These are phyloP conservation scores for Athripsodes cinereus DNA, from an alignment of 2,888 invertebrate genomes.

Conservation along the genomic window DNA sequence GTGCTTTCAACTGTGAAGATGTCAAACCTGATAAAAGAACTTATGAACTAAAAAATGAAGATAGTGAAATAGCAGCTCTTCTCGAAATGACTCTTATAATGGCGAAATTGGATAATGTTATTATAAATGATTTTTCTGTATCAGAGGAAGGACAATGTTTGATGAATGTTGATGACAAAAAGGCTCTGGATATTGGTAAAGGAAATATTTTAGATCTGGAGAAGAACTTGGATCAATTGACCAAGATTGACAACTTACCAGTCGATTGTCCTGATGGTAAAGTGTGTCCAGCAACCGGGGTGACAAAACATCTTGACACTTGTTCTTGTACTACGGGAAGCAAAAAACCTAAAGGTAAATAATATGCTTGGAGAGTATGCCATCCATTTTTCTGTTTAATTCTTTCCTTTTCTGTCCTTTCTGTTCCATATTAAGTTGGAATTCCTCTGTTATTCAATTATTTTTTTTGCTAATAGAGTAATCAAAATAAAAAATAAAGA, in stretches of 20 bases:
- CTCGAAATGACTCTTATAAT: conserved; percentile 10
- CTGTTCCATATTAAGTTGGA: neutral
- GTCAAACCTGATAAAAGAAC: conserved; percentile 3
- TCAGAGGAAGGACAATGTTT: conserved; percentile 9
- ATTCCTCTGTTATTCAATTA: no score
- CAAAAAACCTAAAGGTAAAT: neutral
- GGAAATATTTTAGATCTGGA: neutral
- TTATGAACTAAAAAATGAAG: conserved; percentile 3
- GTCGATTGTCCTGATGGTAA: conserved; percentile 3
- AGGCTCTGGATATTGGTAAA: conserved; percentile 3
- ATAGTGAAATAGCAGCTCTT: conserved; percentile 6
- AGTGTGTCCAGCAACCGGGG: neutral
- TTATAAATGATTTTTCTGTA: conserved; percentile 12
- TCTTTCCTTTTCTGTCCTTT: neutral
- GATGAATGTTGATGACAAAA: conserved; percentile 7
- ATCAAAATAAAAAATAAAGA: no score
- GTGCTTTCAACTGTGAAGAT: neutral
- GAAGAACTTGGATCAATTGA: neutral
- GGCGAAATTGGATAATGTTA: conserved; percentile 6
- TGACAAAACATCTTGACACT: neutral
- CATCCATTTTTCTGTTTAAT: neutral
- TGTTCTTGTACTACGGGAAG: neutral
- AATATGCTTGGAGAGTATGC: no score
- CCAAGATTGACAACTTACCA: neutral
- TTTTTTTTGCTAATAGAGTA: no score